Evolutionary conservation across 1,140 invertebrate genomes (phyloP), one percentile per base, ranked within the genome.

Genomic region (Drosophila aff.): DNA sequence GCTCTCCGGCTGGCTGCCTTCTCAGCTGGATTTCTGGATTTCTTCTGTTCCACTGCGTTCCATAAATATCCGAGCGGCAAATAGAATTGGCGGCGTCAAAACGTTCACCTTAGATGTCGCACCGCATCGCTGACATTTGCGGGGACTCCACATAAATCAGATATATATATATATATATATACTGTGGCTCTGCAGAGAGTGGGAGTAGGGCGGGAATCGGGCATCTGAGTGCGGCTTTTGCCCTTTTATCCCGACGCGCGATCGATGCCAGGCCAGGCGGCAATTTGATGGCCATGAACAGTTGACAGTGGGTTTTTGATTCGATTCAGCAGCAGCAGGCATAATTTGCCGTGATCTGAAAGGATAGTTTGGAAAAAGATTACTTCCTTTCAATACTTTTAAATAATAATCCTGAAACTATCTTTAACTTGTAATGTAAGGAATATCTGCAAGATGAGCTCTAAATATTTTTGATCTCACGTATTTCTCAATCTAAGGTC

Each of bases 1-100:
- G 9, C 38, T 66, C 63, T 36, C 21, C 33, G 33, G 9, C 38
- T 66, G 43, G 13, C 15, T 43, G 3, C 18, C 59, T 44, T 13
- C 18, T 72, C 53, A 57, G 53, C 53, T 57, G 53, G 53, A 57
- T 55, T 23, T 38, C 18, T 55, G 33, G 52, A 38, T 55, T 40
- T 40, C 52, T 55, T 55, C 0, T 23, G 53, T 15, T 40, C 8
- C 36, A 18, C 15, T 55, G 13, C 53, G 53, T 40, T 26, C 21
- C 36, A 57, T 57, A 57, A 57, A 57, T 40, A 57, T 57, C 21
- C 4, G 36, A 40, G 15, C 53, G 36, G 53, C 53, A 81, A 80
- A 89, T 90, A 89, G 84, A 89, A 89, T 90, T 81, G 84, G 78
- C 84, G 84, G 84, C 84, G 84, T 89, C 81, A 89, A 89, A 87